These are phyloP conservation scores for Muntiacus muntjak DNA, from an alignment of 2,113 vertebrate species.

Conservation along the genomic window DNA sequence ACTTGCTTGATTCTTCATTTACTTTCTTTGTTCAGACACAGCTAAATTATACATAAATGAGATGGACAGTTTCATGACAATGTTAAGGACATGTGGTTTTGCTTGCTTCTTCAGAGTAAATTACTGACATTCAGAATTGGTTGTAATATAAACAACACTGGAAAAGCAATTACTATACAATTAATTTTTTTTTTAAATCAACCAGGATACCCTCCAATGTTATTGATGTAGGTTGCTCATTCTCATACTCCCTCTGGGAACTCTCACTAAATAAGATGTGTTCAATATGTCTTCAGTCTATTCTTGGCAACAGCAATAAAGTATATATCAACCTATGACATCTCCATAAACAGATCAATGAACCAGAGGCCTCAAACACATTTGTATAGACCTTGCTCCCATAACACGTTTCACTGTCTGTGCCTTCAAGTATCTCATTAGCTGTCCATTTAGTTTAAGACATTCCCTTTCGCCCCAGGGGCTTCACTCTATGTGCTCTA, in stretches of 20 bases:
- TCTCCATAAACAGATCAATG: constrained; percentile 41
- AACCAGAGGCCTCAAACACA: neutral
- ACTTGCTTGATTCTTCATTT: constrained; percentile 11
- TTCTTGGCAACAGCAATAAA: neutral
- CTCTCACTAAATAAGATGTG: constrained; percentile 1
- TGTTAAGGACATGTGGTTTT: constrained; percentile 15
- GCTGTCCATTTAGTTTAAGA: neutral
- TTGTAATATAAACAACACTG: neutral
- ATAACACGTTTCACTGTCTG: neutral
- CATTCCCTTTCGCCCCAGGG: neutral
- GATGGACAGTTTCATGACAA: neutral
- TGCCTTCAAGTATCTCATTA: constrained; percentile 38
- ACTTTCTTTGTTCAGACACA: constrained; percentile 30
- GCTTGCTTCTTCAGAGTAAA: constrained; percentile 33
- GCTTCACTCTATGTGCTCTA: neutral
- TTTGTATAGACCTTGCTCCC: neutral
- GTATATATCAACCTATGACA: neutral
- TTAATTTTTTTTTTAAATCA: constrained; percentile 28
- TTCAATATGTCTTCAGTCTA: neutral
- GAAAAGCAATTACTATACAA: constrained; percentile 11
- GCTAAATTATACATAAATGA: constrained; percentile 10
- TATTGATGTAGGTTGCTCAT: constrained; percentile 9
- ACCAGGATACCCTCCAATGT: neutral
- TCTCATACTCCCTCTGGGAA: neutral
- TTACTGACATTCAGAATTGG: constrained; percentile 15